Percentiles rank a stretch among this genome's conserved stretches.
These are phyloP conservation scores for Sphinx pinastri DNA, from an alignment of 2,888 invertebrate genomes.

Conservation along the genomic window DNA sequence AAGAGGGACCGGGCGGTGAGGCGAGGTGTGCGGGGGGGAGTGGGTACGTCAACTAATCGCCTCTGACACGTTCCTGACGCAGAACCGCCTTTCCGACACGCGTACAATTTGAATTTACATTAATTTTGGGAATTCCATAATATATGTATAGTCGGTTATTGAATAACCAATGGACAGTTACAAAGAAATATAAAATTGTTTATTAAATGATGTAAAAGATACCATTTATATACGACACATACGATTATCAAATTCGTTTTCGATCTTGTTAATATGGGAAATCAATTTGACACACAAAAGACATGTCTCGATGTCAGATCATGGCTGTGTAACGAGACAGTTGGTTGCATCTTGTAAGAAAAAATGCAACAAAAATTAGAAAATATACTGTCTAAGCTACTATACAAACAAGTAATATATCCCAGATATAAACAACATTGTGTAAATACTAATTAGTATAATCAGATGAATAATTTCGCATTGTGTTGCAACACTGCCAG, in stretches of 20 bases:
- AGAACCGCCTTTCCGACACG: conserved; percentile 33
- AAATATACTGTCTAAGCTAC: too few species aligned
- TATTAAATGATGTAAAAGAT: too few species aligned
- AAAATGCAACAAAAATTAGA: too few species aligned
- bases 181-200: background rate
- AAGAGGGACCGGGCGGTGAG: conserved; percentile 41
- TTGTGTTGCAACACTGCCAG: background rate
- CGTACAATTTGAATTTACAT: conserved; percentile 29
- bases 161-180: background rate
- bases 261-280: too few species aligned
- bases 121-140: conserved; percentile 25
- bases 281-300: too few species aligned
- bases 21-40: conserved; percentile 37
- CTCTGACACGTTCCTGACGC: conserved; percentile 37
- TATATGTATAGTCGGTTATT: conserved; percentile 4
- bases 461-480: background rate
- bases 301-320: too few species aligned
- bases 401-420: too few species aligned
- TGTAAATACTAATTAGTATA: background rate
- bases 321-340: too few species aligned
- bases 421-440: too few species aligned
- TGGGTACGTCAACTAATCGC: conserved; percentile 35
- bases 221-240: too few species aligned
- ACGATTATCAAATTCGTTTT: too few species aligned
- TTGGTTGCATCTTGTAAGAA: too few species aligned